phyloP scores from a whole-genome alignment of 2,888 invertebrate genomes.

The Syrista parreyssii region DNA sequence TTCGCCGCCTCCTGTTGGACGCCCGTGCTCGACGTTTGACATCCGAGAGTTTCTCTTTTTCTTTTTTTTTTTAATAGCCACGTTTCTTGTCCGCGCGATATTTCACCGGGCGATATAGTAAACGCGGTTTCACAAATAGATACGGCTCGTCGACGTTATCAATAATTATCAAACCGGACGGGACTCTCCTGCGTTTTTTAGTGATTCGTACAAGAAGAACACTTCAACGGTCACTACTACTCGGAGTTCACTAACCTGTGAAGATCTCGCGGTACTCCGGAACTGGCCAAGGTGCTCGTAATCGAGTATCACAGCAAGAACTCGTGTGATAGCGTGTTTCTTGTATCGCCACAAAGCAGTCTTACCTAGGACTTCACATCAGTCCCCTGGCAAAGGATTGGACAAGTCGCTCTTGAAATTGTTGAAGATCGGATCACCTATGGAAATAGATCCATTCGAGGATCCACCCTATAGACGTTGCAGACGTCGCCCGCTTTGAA shows the following conservation, averaged over 20 bases:
- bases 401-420: not conserved
- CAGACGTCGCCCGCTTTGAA: slow-evolving; percentile 47
- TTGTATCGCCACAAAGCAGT: not conserved
- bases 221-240: not conserved
- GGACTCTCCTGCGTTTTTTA: not conserved
- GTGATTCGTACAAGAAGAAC: not conserved
- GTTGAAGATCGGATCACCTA: slow-evolving; percentile 36
- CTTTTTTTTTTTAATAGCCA: slow-evolving; percentile 9
- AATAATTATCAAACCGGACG: not conserved
- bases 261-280: not conserved
- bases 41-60: slow-evolving; percentile 12
- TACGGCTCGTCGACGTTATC: not conserved
- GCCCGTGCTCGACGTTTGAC: slow-evolving; percentile 12
- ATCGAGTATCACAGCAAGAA: not conserved
- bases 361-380: not conserved
- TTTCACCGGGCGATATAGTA: not conserved
- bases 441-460: slow-evolving; percentile 61
- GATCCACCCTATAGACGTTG: slow-evolving; percentile 58
- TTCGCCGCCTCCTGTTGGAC: not conserved
- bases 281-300: not conserved
- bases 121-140: not conserved
- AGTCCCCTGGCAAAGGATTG: not conserved
- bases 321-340: not conserved
- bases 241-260: slow-evolving; percentile 1
- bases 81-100: not conserved